phyloP scores from a whole-genome alignment of 2,113 vertebrate species.

The Elephantulus edwardii region DNA sequence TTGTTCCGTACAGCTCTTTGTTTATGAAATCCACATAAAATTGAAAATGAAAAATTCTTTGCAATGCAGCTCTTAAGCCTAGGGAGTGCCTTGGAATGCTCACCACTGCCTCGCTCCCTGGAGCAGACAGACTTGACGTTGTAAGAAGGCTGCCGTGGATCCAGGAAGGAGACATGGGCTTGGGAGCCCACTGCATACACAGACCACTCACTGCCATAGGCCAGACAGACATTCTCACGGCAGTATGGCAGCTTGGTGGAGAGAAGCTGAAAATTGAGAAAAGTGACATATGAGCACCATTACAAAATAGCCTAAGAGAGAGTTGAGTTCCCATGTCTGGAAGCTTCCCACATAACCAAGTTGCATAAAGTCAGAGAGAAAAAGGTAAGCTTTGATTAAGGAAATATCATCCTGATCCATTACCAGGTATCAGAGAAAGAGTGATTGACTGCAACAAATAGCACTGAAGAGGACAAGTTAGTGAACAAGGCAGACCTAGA shows the following conservation, averaged over 20 bases:
- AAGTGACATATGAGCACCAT: background rate
- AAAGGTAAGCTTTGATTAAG: background rate
- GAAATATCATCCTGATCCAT: background rate
- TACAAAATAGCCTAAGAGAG: rapidly evolving
- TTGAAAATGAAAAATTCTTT: background rate
- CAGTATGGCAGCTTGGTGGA: slow-evolving; percentile 97
- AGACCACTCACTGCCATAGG: slow-evolving; percentile 97
- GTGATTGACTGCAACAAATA: background rate
- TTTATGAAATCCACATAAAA: background rate
- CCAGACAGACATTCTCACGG: slow-evolving; percentile 98
- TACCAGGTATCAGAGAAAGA: background rate
- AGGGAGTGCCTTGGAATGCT: slow-evolving; percentile 66
- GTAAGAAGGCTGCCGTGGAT: slow-evolving; percentile 94
- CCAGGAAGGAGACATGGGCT: slow-evolving; percentile 97
- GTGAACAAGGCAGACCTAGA: slow-evolving; percentile 9
- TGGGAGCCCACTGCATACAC: slow-evolving; percentile 98
- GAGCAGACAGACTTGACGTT: slow-evolving; percentile 95
- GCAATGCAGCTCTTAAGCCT: background rate
- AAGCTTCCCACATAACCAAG: background rate
- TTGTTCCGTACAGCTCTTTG: background rate
- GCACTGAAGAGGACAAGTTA: background rate
- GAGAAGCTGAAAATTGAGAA: slow-evolving; percentile 87
- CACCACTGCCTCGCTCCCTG: slow-evolving; percentile 95
- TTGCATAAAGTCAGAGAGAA: background rate
- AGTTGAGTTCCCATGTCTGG: background rate